Conservation (phyloP, 2,113 vertebrate species). For the Mobula birostris region DNA sequence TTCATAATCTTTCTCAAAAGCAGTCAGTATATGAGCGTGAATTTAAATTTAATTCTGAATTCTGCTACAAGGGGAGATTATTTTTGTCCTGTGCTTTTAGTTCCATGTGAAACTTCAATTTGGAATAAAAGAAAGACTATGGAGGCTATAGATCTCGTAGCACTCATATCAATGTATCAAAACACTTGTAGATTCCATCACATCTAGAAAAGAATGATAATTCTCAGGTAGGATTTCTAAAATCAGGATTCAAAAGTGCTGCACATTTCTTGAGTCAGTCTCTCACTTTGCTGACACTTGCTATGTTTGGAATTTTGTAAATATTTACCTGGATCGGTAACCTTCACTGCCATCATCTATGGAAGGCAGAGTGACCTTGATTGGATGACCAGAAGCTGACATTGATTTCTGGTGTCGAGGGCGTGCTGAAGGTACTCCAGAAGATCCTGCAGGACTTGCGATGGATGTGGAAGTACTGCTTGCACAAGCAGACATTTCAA, state of each 20-base stretch:
- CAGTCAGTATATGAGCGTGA: neutral
- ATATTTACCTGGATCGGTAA: conserved; percentile 72
- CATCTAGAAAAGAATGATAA: neutral
- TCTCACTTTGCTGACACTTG: neutral
- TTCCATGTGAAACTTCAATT: neutral
- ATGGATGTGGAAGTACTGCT: conserved; percentile 65
- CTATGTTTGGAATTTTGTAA: neutral
- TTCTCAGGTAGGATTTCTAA: neutral
- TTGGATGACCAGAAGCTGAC: conserved; percentile 92
- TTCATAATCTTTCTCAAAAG: neutral
- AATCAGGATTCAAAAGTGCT: neutral
- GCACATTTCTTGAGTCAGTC: neutral
- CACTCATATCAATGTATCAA: neutral
- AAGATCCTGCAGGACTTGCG: conserved; percentile 51
- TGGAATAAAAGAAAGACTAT: neutral
- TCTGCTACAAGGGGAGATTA: neutral
- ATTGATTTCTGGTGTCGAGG: conserved; percentile 97
- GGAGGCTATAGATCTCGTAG: neutral
- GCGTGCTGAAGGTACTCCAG: conserved; percentile 65
- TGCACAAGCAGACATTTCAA: conserved; percentile 71
- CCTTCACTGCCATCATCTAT: conserved; percentile 86
- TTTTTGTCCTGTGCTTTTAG: neutral
- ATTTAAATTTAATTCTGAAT: neutral
- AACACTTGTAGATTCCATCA: neutral
- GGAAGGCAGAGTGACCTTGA: conserved; percentile 86